Base-by-base conservation (phyloP, 2,888 invertebrate genomes). In the Eupithecia vulgata region DNA sequence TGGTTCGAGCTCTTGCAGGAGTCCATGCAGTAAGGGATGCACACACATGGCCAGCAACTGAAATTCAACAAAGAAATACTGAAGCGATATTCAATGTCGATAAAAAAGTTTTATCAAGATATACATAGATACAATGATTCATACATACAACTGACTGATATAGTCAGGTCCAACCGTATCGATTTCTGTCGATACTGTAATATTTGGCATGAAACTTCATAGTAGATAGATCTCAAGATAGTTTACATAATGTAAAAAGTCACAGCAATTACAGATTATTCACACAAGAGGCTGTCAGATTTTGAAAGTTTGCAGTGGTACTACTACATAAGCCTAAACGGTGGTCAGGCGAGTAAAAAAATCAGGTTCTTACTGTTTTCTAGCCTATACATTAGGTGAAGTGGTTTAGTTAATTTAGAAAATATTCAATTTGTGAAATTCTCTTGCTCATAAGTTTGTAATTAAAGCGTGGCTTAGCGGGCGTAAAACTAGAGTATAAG, bases 1-100 rank as follows among this genome's bases (percentile, higher is more conserved):
- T 96, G 96, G 71, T 95, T 93, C 30, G 91, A 90, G 80, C 91
- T 95, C 81, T 92, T 91, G 80, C 95, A 95, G n/a, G 93, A 90
- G 65, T 95, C 93, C 84, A 94, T 89, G 61, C 80, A 83, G 76
- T 84, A 84, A 0, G 83, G 84, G 1, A 84, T 34, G 48, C 81
- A 83, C 1, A 81, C 81, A 67, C 84, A 86, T 1, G 81, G 75
- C 79, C 79, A 79, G 62, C 73, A 79, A 21, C 79, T 79, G 73
- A 21, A 76, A 69, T n/a, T 15, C 30, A 62, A 0, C 37, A 21
- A 52, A 57, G n/a, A 52, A 30, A 30, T 30, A 30, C 30, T 30
- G 1, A 3, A 30, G 30, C 30, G 30, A 30, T 30, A 5, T 48
- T 8, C n/a, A 5, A 52, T 48, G 21, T 21, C 52, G 25, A 21